These are phyloP conservation scores for Axis porcinus DNA, from an alignment of 2,113 vertebrate species.

Conservation along the genomic window DNA sequence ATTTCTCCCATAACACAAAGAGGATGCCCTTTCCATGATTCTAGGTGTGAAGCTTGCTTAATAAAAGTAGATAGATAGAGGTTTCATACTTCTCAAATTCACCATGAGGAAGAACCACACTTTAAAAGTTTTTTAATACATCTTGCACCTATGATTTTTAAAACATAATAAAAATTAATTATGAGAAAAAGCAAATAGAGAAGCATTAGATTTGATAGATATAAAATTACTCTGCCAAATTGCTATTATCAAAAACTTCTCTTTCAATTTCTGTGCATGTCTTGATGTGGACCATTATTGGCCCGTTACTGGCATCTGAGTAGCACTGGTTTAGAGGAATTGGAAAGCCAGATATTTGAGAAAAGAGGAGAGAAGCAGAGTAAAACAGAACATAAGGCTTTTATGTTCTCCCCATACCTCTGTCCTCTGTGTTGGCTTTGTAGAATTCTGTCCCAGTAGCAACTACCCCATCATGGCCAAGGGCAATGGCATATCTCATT, in stretches of 20 bases:
- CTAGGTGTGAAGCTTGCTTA: not conserved
- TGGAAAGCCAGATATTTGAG: not conserved
- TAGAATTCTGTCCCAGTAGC: not conserved
- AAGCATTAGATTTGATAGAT: not conserved
- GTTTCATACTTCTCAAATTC: not conserved
- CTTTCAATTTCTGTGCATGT: not conserved
- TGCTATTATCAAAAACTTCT: not conserved
- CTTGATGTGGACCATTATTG: not conserved
- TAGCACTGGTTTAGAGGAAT: not conserved
- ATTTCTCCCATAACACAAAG: not conserved
- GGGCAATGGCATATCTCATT: not conserved
- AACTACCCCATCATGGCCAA: not conserved
- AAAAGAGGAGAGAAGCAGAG: not conserved
- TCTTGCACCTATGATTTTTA: not conserved
- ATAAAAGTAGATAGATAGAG: not conserved
- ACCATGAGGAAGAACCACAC: not conserved
- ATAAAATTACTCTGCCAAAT: not conserved
- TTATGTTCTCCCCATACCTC: not conserved
- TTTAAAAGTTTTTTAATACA: not conserved
- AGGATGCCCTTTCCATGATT: not conserved
- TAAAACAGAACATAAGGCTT: not conserved
- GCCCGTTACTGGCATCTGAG: not conserved
- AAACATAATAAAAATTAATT: not conserved
- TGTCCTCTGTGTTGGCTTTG: not conserved
- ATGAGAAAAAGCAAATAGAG: not conserved